phyloP scores from a whole-genome alignment of 2,113 vertebrate genomes.

The Stomatorhinus ivindoensis region DNA sequence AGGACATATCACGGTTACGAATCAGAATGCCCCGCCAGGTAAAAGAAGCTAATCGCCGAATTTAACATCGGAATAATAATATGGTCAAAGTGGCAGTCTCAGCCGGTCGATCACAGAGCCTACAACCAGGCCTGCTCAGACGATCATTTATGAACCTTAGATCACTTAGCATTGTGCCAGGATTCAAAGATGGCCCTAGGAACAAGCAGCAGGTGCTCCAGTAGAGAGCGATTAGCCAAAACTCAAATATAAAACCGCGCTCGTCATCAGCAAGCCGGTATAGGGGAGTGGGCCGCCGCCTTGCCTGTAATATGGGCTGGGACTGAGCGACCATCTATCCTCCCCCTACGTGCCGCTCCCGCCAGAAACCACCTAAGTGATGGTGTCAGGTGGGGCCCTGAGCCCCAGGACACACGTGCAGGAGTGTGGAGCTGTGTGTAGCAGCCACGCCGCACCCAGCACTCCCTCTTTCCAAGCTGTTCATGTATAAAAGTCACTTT shows the following conservation, averaged over 20 bases:
- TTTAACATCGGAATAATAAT: background rate
- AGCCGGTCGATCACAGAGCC: background rate
- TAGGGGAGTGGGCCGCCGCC: background rate
- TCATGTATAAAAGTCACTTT: background rate
- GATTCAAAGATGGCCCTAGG: background rate
- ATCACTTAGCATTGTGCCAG: background rate
- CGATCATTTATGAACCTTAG: background rate
- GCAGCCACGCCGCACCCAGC: too few relatives aligned
- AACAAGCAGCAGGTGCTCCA: background rate
- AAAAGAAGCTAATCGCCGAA: background rate
- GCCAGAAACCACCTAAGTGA: background rate
- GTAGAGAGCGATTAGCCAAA: background rate
- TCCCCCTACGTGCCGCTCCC: background rate
- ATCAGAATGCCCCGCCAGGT: background rate
- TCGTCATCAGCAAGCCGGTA: background rate
- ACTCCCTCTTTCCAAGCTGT: background rate
- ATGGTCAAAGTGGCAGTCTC: background rate
- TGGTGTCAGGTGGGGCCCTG: background rate
- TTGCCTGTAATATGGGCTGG: background rate
- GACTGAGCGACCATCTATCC: background rate
- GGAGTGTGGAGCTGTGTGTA: background rate
- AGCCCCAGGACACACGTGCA: background rate
- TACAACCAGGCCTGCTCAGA: background rate
- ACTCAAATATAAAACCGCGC: background rate
- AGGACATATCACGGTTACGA: background rate